Base-by-base conservation (phyloP, 2,888 invertebrate genomes). In the Thymelicus sylvestris region DNA sequence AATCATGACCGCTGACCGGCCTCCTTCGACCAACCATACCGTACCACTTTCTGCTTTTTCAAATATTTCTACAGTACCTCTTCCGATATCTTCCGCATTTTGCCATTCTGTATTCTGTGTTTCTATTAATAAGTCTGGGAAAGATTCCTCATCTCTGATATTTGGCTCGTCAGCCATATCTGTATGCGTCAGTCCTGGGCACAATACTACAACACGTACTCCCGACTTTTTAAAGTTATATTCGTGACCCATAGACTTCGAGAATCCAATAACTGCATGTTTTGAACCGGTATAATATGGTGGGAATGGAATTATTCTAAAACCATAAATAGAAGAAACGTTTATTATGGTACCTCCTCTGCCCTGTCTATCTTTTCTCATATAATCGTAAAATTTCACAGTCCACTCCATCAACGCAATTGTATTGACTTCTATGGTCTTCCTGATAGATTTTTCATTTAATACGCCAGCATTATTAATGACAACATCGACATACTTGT, bases 331-430 rank as follows among this genome's bases (percentile, higher is more conserved):
- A 4, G 71, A 71, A 7, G 71, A 66, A 3, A 95, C 88, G 80
- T 96, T 95, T 19, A 95, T 87, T 59, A 95, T 89, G 8, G 90
- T 87, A 6, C 95, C 95, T 4, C 95, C 95, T 60, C 83, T 78
- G 2, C 93, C 93, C 2, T 91, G 88, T 38, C 86, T 87, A 74
- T 92, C 86, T 61, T 83, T 87, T 38, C 93, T 86, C 91, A 95
- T 90, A 81, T 91, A 86, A 72, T 94, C 85, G 73, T 94, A 82
- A n/a, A 88, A 95, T 44, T 94, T 82, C 38, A 90, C 76, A 3
- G 87, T 88, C 47, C 92, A 77, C 47, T 74, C 76, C 44, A 76
- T 73, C 10, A 74, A n/a, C 5, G 74, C 73, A 15, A 71, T 68
- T 2, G 75, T 50, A 52, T 90, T 90, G 39, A 86, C 79, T 24